These are phyloP conservation scores for Phallusia fumigata DNA, from an alignment of 23 tunicate species.

Conservation along the genomic window DNA sequence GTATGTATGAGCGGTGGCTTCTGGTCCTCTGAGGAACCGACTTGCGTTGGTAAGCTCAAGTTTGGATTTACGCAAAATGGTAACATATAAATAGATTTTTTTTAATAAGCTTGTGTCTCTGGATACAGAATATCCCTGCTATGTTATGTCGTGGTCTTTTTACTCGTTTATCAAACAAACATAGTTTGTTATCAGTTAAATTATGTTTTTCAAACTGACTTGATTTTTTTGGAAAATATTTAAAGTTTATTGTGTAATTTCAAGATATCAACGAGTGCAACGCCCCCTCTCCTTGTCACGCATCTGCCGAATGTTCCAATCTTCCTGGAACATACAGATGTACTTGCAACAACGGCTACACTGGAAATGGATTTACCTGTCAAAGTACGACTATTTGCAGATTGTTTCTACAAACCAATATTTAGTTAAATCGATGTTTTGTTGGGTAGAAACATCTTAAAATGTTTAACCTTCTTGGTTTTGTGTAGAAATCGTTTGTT, in stretches of 20 bases:
- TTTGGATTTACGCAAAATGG: too few species aligned
- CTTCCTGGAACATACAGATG: constrained; percentile 31
- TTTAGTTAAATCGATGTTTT: too few species aligned
- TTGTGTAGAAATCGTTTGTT: constrained; percentile 14
- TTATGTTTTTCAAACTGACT: too few species aligned
- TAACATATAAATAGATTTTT: too few species aligned
- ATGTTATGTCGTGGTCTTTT: too few species aligned
- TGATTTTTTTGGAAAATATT: too few species aligned
- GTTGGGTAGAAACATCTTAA: too few species aligned
- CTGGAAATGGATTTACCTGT: constrained; percentile 30
- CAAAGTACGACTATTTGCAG: background rate
- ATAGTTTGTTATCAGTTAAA: too few species aligned
- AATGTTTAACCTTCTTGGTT: background rate
- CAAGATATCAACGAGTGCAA: constrained; percentile 55
- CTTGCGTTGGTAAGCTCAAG: constrained; percentile 3
- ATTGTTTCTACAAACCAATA: too few species aligned
- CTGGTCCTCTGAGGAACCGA: constrained; percentile 34
- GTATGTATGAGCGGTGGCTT: constrained; percentile 16
- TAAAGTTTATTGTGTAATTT: background rate
- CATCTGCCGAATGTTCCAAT: constrained; percentile 37
- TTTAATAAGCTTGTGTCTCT: too few species aligned
- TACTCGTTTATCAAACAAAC: too few species aligned
- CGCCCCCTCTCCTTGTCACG: constrained; percentile 1
- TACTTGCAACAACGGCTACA: constrained; percentile 38
- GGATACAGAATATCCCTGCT: too few species aligned